Base-by-base conservation (phyloP, 2,113 vertebrate species). In the Pedetes capensis region DNA sequence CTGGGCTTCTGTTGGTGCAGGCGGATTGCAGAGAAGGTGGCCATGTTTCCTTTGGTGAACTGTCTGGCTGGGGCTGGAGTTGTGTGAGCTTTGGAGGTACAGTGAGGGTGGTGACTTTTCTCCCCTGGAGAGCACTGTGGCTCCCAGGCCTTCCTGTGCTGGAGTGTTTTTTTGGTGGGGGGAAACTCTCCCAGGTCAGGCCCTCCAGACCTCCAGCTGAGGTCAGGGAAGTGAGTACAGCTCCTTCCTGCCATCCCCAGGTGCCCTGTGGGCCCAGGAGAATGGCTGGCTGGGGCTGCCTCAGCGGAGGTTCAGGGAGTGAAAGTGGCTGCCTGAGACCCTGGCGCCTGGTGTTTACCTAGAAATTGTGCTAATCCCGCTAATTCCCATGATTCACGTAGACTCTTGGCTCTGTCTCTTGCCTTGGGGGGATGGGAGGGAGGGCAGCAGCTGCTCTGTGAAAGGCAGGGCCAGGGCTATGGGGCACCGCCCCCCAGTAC, bases 311-410 rank as follows among this genome's bases (percentile, higher is more conserved):
- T 84, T 79, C 16, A 6, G 61, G 76, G 89, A 95, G 96, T 96
- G 95, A 95, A 95, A 95, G 94, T 95, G 76, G 63, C 91, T 79
- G 80, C 81, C 81, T 92, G 92, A 90, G 94, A 91, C 94, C 79
- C 87, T 81, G 76, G 71, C 5, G 47, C 88, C 85, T 78, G 84
- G 71, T 80, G 78, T 97, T 98, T 98, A 96, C 91, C 91, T 74
- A 93, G 94, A 61, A 63, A 14, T 93, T 93, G 95, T 90, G 63
- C 74, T 96, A 69, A 89, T 98, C 47, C 79, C 1, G 0, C 89
- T 96, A 97, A 97, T 97, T 97, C 86, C 68, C 5, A 3, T 94
- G 95, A 97, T 82, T 89, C 95, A 80, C 89, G 49, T 72, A 96
- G 64, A 49, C 51, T 63, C 18, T 78, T 68, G 82, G 66, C 89